Conservation (phyloP, 1,140 invertebrate species). For the Bombus impatiens region DNA sequence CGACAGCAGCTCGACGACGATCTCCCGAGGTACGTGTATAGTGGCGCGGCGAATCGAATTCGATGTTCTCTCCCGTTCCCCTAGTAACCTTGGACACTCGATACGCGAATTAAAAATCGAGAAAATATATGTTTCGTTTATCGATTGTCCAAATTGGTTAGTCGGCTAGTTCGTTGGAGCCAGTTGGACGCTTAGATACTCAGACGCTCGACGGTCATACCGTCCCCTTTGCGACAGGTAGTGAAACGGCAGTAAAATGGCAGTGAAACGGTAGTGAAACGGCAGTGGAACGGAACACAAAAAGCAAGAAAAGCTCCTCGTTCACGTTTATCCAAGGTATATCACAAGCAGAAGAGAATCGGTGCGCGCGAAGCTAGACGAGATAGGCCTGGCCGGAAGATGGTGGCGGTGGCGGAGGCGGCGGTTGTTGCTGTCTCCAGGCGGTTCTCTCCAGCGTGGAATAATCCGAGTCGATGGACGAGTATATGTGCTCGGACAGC, state of each 20-base stretch:
- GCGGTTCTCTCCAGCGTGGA: conserved; percentile 83
- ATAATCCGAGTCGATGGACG: conserved; percentile 93
- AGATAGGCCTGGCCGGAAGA: conserved; percentile 84
- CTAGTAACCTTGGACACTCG: conserved; percentile 2
- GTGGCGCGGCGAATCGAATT: background rate
- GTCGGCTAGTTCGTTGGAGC: no score
- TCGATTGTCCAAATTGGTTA: conserved; percentile 15
- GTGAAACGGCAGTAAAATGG: no score
- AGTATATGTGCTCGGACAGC: conserved; percentile 93
- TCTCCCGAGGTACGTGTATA: background rate
- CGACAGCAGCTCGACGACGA: background rate
- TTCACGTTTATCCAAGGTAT: background rate
- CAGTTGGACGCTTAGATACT: no score
- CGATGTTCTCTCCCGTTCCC: background rate
- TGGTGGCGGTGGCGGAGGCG: conserved; percentile 74
- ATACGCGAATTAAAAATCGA: conserved; percentile 18
- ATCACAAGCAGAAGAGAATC: conserved; percentile 21
- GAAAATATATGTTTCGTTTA: conserved; percentile 48
- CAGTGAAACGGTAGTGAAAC: background rate
- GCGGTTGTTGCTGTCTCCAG: conserved; percentile 78
- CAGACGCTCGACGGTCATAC: no score
- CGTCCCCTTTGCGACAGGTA: background rate
- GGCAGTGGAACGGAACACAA: background rate
- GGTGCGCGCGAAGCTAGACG: conserved; percentile 79
- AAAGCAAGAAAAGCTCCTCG: conserved; percentile 31